Evolutionary conservation across 2,797 vertebrate genomes (phyloP).

Genomic region (Clarias fuscus): DNA sequence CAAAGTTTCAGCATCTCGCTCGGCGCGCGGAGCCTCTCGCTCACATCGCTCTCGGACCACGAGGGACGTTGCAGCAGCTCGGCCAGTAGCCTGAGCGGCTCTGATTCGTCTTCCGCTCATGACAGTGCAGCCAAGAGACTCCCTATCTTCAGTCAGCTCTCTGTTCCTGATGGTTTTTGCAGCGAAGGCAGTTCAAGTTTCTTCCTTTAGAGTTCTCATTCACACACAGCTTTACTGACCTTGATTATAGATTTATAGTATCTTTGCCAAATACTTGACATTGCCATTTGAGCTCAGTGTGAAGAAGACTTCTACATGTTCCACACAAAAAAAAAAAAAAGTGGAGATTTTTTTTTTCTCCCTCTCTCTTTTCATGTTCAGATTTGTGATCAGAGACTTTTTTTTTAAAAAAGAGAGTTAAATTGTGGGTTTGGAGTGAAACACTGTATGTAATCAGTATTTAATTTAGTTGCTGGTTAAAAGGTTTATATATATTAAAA

Average conservation of each 20-base stretch:
- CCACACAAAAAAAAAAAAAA: not conserved
- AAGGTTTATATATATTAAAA: slow-evolving; percentile 14
- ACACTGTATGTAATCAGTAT: slow-evolving; percentile 6
- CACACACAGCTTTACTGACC: not conserved
- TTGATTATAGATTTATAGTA: not conserved
- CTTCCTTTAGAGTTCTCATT: slow-evolving; percentile 60
- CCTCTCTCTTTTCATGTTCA: not conserved
- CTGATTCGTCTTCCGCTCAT: slow-evolving; percentile 66
- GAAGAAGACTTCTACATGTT: not conserved
- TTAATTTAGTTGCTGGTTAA: slow-evolving; percentile 8
- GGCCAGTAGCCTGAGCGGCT: slow-evolving; percentile 77
- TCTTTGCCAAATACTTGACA: not conserved
- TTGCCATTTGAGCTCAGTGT: not conserved
- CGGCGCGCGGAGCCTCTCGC: slow-evolving; percentile 73
- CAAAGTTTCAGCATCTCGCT: slow-evolving; percentile 53
- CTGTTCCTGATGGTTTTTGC: slow-evolving; percentile 72
- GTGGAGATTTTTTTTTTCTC: not conserved
- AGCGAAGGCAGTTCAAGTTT: slow-evolving; percentile 56
- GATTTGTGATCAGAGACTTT: not conserved
- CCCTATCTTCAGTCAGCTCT: slow-evolving; percentile 87
- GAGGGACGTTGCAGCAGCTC: slow-evolving; percentile 78
- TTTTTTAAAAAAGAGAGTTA: not conserved
- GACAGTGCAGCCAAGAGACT: slow-evolving; percentile 71
- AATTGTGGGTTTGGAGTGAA: slow-evolving; percentile 2
- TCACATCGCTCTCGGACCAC: slow-evolving; percentile 81